A percentile compares a stretch with the other conserved stretches of the same genome.
Conservation (phyloP, 2,888 invertebrate species). For the Lepidocyrtoides sp. region DNA sequence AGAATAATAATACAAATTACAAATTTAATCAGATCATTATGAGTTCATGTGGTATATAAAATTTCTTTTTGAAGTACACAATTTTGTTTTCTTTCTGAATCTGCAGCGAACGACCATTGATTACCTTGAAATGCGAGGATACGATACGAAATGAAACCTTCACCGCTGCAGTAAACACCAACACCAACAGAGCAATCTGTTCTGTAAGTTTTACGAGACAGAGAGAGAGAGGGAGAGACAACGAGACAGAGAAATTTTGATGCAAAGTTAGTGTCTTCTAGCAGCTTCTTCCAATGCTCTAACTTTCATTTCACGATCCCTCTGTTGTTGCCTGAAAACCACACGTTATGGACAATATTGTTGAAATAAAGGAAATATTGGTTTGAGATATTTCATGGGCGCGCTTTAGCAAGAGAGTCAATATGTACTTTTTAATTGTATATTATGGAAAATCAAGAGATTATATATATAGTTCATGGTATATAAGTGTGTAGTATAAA, state of each 20-base stretch:
- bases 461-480: slow-evolving; percentile 43
- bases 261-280: slow-evolving; percentile 88
- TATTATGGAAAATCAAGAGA: slow-evolving; percentile 62
- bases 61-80: slow-evolving; percentile 24
- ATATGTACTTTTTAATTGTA: slow-evolving; percentile 42
- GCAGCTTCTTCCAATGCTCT: slow-evolving; percentile 95
- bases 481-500: slow-evolving; percentile 37
- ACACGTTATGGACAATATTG: slow-evolving; percentile 76
- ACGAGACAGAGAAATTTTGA: slow-evolving; percentile 50
- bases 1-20: background rate
- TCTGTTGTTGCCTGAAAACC: slow-evolving; percentile 90
- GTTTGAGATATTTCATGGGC: slow-evolving; percentile 22
- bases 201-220: slow-evolving; percentile 37
- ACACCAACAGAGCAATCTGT: slow-evolving; percentile 8
- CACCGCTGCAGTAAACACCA: slow-evolving; percentile 44
- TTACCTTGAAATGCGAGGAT: slow-evolving; percentile 55
- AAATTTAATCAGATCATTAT: slow-evolving; percentile 54
- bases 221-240: slow-evolving; percentile 40
- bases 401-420: slow-evolving; percentile 30
- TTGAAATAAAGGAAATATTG: slow-evolving; percentile 59
- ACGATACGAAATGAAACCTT: slow-evolving; percentile 47
- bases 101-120: slow-evolving; percentile 52
- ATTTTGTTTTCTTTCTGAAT: slow-evolving; percentile 35
- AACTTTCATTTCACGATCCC: slow-evolving; percentile 94
- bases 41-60: slow-evolving; percentile 31